A percentile compares a stretch with the other conserved stretches of the same genome.
These are phyloP conservation scores for Orestias chungarensis DNA, from an alignment of 2,797 vertebrate genomes.

Conservation along the genomic window DNA sequence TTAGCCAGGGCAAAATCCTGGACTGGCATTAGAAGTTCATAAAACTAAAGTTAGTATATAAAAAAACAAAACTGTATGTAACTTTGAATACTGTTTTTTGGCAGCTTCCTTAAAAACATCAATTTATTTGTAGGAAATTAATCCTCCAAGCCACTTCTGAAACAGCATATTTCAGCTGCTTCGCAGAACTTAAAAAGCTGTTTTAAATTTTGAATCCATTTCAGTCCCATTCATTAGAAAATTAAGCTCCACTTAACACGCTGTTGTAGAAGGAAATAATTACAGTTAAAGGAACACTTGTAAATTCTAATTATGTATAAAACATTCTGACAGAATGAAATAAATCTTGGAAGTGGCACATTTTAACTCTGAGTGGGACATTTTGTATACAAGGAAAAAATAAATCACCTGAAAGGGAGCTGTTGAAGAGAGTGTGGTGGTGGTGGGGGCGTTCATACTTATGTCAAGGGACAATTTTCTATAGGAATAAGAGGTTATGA, in stretches of 20 bases:
- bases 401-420: slow-evolving; percentile 61
- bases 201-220: slow-evolving; percentile 45
- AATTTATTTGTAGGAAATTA: not conserved
- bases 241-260: slow-evolving; percentile 36
- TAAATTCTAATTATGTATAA: slow-evolving; percentile 53
- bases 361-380: slow-evolving; percentile 53
- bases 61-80: not conserved
- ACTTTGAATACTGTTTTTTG: not conserved
- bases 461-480: slow-evolving; percentile 24
- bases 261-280: slow-evolving; percentile 49
- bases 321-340: slow-evolving; percentile 50
- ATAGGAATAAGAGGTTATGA: slow-evolving; percentile 46
- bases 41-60: not conserved
- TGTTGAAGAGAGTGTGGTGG: not conserved
- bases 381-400: slow-evolving; percentile 70
- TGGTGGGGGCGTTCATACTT: no score
- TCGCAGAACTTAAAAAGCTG: slow-evolving; percentile 16
- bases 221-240: slow-evolving; percentile 37
- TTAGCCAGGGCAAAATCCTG: not conserved
- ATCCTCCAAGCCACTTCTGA: not conserved
- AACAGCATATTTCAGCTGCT: not conserved
- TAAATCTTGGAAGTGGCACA: slow-evolving; percentile 41
- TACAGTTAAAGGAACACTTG: slow-evolving; percentile 35
- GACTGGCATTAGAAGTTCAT: not conserved
- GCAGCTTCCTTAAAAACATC: not conserved